Base-by-base conservation (phyloP, 2,888 invertebrate genomes). In the Dascillus cervinus region DNA sequence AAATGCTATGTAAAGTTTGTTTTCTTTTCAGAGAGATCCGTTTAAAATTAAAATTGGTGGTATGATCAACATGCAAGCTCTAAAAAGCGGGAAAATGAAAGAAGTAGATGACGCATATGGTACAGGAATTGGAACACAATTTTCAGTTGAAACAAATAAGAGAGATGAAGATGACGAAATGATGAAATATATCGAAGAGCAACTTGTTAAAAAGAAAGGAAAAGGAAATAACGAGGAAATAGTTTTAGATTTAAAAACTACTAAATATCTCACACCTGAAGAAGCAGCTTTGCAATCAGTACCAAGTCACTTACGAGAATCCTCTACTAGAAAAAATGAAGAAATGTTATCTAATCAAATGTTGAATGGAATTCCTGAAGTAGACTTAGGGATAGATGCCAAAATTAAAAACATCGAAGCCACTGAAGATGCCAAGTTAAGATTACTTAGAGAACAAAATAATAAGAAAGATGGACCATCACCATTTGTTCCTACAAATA, bases 291-390 rank as follows among this genome's bases (percentile, higher is more conserved):
- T 95, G 23, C 79, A 83, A 46, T 85, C 92, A 2, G 73, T 96
- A 9, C 95, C 96, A 1, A 47, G 46, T 26, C 53, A 55, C 46
- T 44, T 52, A 29, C 71, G 92, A 37, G 79, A 85, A 35, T 87
- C 90, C 1, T 85, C 89, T 1, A 78, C 85, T 1, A 86, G 89
- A 50, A 75, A 85, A 56, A 94, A 90, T 2, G 97, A 98, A 64
- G 98, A 98, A 69, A 96, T 98, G 92, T 76, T 99, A 52, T 97
- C 97, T 2, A 96, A 97, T 73, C 97, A 98, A 72, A 99, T 98
- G 98, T 71, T 99, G 3, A 96, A 92, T 57, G 98, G 98, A 19
- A 98, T 99, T 46, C 98, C 98, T 0, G 98, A 99, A 71, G 91
- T 99, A 0, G 97, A 99, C 67, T 73, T 99, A 29, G 98, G 98